These are phyloP conservation scores for Cyprinodon brontotheroides DNA, from an alignment of 2,113 vertebrate genomes.

Conservation along the genomic window DNA sequence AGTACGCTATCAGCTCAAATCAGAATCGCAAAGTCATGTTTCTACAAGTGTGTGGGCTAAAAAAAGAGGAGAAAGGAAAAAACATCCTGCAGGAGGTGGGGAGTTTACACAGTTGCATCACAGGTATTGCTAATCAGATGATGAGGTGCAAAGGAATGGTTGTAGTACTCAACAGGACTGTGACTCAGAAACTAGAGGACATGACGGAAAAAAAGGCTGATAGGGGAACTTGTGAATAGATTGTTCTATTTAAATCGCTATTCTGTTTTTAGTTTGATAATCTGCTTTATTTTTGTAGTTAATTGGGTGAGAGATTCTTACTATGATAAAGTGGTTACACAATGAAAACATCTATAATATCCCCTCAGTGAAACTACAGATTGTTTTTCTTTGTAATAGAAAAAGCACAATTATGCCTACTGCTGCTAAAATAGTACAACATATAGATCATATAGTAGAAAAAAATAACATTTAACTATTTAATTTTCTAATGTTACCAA, in stretches of 20 bases:
- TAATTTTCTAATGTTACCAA: no score
- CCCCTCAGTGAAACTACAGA: no score
- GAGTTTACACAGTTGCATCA: background rate
- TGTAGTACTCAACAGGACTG: background rate
- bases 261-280: no score
- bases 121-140: background rate
- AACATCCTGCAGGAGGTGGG: background rate
- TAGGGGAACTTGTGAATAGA: no score
- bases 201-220: background rate
- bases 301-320: background rate
- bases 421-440: no score
- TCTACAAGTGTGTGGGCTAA: slow-evolving; percentile 10
- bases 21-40: background rate
- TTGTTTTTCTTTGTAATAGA: no score
- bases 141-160: slow-evolving; percentile 1
- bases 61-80: background rate
- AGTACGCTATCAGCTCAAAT: slow-evolving; percentile 11
- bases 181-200: slow-evolving; percentile 2
- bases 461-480: no score
- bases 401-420: no score
- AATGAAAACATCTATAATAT: background rate
- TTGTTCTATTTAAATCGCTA: background rate
- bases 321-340: background rate
- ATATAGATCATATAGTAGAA: no score
- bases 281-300: background rate